phyloP scores from a whole-genome alignment of 2,797 vertebrate genomes.

The Pangasius mekongensis region DNA sequence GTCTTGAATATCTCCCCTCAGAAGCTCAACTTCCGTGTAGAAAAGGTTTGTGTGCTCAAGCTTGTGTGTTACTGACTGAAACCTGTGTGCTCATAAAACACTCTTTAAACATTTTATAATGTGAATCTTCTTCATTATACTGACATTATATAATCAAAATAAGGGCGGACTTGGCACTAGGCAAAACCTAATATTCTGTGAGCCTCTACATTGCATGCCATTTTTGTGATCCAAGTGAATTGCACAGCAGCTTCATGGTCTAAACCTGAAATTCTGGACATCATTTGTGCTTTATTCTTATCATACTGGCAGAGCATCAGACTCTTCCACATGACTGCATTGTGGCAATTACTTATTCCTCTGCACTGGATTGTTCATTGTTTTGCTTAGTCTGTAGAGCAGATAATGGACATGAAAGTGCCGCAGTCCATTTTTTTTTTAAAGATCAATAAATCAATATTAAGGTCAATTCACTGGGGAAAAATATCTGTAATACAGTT shows the following conservation, averaged over 20 bases:
- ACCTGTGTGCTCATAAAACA: background rate
- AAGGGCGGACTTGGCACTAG: background rate
- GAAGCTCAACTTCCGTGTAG: constrained; percentile 77
- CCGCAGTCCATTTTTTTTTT: background rate
- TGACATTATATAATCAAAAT: background rate
- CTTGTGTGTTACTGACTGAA: background rate
- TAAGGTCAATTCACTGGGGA: background rate
- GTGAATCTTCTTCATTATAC: background rate
- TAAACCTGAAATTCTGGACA: constrained; percentile 3
- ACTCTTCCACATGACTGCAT: constrained; percentile 3
- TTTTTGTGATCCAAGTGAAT: background rate
- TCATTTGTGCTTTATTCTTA: constrained; percentile 31
- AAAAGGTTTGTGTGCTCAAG: constrained; percentile 78
- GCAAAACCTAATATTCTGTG: constrained; percentile 9
- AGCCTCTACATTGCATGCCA: constrained; percentile 12
- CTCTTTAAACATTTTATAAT: constrained; percentile 21
- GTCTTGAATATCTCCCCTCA: constrained; percentile 77
- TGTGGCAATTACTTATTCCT: background rate
- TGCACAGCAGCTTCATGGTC: background rate
- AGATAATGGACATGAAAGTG: constrained; percentile 8
- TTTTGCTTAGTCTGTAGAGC: constrained; percentile 25
- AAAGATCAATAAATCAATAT: background rate
- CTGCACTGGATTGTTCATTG: background rate
- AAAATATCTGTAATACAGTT: constrained; percentile 10
- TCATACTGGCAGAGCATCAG: background rate